These are phyloP conservation scores for Bucorvus abyssinicus DNA, from an alignment of 2,797 vertebrate species.

Conservation along the genomic window DNA sequence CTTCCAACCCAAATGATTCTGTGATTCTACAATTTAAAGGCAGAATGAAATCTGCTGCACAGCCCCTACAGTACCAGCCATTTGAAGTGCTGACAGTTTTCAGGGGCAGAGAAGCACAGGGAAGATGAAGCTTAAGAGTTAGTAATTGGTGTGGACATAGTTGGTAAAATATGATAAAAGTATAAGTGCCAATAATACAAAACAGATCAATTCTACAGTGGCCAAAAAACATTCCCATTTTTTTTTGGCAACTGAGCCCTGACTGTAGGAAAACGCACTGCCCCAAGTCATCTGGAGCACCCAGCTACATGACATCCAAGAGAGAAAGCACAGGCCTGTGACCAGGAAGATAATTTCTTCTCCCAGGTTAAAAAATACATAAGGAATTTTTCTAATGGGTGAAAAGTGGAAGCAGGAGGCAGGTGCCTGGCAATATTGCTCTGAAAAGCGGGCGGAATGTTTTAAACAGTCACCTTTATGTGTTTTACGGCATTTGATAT, in stretches of 20 bases:
- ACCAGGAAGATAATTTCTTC: not conserved
- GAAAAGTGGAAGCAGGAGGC: not conserved
- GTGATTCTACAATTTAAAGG: too few relatives aligned
- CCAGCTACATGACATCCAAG: not conserved
- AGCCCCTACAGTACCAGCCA: not conserved
- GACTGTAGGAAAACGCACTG: not conserved
- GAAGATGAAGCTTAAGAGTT: not conserved
- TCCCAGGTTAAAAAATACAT: not conserved
- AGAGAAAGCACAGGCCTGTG: not conserved
- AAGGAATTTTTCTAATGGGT: rapidly evolving
- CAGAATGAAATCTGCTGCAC: not conserved
- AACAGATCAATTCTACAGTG: not conserved
- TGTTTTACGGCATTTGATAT: not conserved
- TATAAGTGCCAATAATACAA: not conserved
- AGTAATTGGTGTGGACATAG: not conserved
- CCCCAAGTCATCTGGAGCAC: not conserved
- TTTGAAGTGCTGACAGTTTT: not conserved
- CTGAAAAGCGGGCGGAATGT: not conserved
- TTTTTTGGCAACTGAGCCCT: too few relatives aligned
- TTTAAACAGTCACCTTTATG: not conserved
- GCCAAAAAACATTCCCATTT: too few relatives aligned
- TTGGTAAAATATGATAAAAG: not conserved
- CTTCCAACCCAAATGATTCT: too few relatives aligned
- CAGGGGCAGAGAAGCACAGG: not conserved
- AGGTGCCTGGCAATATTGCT: not conserved